A percentile compares a stretch with the other conserved stretches of the same genome.
These are phyloP conservation scores for Drosophila navojoa DNA, from an alignment of 1,140 invertebrate species.

Conservation along the genomic window DNA sequence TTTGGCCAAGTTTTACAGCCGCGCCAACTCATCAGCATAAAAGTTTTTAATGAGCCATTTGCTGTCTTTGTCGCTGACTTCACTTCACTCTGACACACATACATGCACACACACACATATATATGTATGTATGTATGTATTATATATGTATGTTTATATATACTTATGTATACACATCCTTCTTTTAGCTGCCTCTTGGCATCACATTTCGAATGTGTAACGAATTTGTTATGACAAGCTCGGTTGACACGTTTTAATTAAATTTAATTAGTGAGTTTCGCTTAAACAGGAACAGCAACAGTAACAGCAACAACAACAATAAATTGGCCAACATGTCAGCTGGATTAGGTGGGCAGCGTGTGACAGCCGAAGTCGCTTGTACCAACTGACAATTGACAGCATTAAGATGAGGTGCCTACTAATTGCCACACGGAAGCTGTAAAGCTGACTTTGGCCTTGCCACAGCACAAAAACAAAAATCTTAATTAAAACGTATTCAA, in stretches of 20 bases:
- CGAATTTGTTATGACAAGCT: constrained; percentile 81
- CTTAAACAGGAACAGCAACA: constrained; percentile 19
- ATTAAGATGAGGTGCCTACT: constrained; percentile 20
- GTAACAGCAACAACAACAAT: constrained; percentile 18
- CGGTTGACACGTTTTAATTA: constrained; percentile 81
- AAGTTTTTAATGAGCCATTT: constrained; percentile 82
- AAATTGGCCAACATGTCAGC: constrained; percentile 41
- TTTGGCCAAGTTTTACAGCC: constrained; percentile 57
- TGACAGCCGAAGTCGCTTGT: constrained; percentile 33
- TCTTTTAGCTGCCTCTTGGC: constrained; percentile 7
- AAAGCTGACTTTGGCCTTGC: constrained; percentile 14
- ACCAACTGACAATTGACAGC: constrained; percentile 53
- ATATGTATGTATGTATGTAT: neutral
- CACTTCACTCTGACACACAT: neutral
- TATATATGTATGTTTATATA: neutral
- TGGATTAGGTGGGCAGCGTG: constrained; percentile 36
- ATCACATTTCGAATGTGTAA: constrained; percentile 44
- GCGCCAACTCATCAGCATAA: constrained; percentile 75
- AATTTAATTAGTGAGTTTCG: constrained; percentile 76
- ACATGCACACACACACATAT: neutral
- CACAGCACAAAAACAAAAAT: neutral
- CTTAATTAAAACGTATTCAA: constrained; percentile 6
- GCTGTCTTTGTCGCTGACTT: constrained; percentile 45
- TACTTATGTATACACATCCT: constrained; percentile 9
- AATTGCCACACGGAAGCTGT: constrained; percentile 59